These are phyloP conservation scores for Neodiprion pinetum DNA, from an alignment of 1,140 invertebrate species.

Conservation along the genomic window DNA sequence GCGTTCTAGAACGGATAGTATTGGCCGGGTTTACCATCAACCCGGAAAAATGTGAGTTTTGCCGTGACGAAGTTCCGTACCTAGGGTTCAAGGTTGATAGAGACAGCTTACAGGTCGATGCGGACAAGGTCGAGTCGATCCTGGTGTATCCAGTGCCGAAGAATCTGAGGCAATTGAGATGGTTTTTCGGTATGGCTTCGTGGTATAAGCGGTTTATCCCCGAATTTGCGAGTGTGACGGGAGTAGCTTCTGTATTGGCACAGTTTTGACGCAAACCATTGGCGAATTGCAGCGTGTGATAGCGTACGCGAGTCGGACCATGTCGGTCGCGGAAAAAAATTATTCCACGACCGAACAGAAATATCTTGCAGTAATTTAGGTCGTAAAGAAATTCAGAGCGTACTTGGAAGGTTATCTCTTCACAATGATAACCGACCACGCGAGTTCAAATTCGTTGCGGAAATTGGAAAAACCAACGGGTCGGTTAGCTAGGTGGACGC, in stretches of 20 bases:
- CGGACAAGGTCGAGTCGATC: neutral
- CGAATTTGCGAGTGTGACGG: slow-evolving; percentile 57
- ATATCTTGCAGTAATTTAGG: slow-evolving; percentile 54
- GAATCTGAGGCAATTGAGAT: slow-evolving; percentile 27
- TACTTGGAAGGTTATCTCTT: too few relatives aligned
- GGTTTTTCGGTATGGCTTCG: slow-evolving; percentile 57
- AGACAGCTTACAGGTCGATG: slow-evolving; percentile 26
- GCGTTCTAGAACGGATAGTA: slow-evolving; percentile 25
- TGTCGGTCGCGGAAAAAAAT: slow-evolving; percentile 50
- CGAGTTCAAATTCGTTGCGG: slow-evolving; percentile 33
- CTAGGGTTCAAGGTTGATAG: slow-evolving; percentile 27
- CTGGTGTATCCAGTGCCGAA: neutral
- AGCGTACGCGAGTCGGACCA: slow-evolving; percentile 45
- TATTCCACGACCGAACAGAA: slow-evolving; percentile 57
- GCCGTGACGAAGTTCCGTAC: neutral
- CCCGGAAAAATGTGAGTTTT: too few relatives aligned
- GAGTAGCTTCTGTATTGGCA: slow-evolving; percentile 40
- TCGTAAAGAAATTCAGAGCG: slow-evolving; percentile 37
- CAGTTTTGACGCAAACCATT: slow-evolving; percentile 41
- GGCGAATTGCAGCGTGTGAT: slow-evolving; percentile 38
- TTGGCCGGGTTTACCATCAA: too few relatives aligned
- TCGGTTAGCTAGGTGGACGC: slow-evolving; percentile 41
- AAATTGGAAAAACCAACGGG: slow-evolving; percentile 37
- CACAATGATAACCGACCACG: slow-evolving; percentile 22
- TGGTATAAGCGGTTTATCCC: slow-evolving; percentile 57